These are phyloP conservation scores for Aethina tumida DNA, from an alignment of 1,140 invertebrate species.

Conservation along the genomic window DNA sequence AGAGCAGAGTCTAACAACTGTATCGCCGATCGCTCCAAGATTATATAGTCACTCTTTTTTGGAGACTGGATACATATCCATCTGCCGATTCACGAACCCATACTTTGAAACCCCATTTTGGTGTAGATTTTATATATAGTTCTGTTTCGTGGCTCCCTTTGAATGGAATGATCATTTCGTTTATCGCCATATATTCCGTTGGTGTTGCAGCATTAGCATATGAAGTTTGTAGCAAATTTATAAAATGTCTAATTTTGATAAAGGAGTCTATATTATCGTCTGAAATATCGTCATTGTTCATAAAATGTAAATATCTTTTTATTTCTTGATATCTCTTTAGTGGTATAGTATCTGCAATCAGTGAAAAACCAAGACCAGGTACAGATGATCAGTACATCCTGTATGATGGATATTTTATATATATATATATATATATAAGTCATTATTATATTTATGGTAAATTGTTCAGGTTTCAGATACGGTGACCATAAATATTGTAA, in stretches of 20 bases:
- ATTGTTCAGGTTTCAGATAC: not conserved
- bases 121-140: no score
- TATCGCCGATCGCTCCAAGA: no score
- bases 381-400: slow-evolving; percentile 2
- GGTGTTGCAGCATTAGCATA: slow-evolving; percentile 3
- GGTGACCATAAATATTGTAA: no score
- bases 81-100: no score
- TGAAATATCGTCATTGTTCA: slow-evolving; percentile 3
- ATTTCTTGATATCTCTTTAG: slow-evolving; percentile 7
- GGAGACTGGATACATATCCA: no score
- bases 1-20: no score
- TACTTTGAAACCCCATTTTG: no score
- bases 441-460: slow-evolving; percentile 6
- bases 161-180: slow-evolving; percentile 12
- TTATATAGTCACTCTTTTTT: no score
- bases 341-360: slow-evolving; percentile 3
- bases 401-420: slow-evolving; percentile 5
- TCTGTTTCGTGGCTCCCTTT: no score
- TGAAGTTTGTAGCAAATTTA: slow-evolving; percentile 1
- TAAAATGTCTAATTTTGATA: slow-evolving; percentile 4
- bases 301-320: slow-evolving; percentile 7
- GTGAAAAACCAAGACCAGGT: slow-evolving; percentile 2
- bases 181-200: slow-evolving; percentile 4
- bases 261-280: slow-evolving; percentile 1
- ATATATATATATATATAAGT: no score